Evolutionary conservation across 2,888 invertebrate genomes (phyloP), one percentile per base, ranked within the genome.

Genomic region (Amiota mariae): DNA sequence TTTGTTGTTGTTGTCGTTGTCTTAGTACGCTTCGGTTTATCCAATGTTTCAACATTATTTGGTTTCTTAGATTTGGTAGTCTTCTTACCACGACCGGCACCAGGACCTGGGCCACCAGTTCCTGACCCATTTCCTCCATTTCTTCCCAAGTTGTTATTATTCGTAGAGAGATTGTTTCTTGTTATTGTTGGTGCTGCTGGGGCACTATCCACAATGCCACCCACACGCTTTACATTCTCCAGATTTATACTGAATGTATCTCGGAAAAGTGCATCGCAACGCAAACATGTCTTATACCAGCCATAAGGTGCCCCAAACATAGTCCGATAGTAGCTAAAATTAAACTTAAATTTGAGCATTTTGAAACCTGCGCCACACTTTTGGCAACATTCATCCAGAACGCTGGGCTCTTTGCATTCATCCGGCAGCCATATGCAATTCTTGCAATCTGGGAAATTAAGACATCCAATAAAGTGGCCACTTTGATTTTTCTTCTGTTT

Each of bases 341-440:
- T 79, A 3, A 89, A 76, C 71, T 85, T 87, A 8, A 89, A 80
- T 74, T 88, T 89, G 0, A 89, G 76, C 76, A 88, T 73, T 57
- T 81, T 87, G 20, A 82, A 81, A 8, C 76, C 81, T 2, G 87
- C 83, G 9, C 88, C 88, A 77, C 90, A 90, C n/a, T 68, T 81
- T 2, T 73, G 71, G 88, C 97, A 98, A 88, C 97, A 97, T 57
- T 94, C 92, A 11, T 94, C 91, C 51, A 93, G 87, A 8, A 95
- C 93, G 80, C 92, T 91, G 1, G 94, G 91, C 4, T 92, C 92
- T 82, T 93, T 92, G 1, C 97, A 93, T 59, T 91, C 89, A n/a
- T 91, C 90, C 0, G 97, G 94, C 63, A 98, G 91, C 98, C 97
- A 98, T 57, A 96, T 91, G 0, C 93, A 93, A 87, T 95, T 94